Evolutionary conservation across 1,140 invertebrate genomes (phyloP).

Genomic region (Nylanderia fulva): DNA sequence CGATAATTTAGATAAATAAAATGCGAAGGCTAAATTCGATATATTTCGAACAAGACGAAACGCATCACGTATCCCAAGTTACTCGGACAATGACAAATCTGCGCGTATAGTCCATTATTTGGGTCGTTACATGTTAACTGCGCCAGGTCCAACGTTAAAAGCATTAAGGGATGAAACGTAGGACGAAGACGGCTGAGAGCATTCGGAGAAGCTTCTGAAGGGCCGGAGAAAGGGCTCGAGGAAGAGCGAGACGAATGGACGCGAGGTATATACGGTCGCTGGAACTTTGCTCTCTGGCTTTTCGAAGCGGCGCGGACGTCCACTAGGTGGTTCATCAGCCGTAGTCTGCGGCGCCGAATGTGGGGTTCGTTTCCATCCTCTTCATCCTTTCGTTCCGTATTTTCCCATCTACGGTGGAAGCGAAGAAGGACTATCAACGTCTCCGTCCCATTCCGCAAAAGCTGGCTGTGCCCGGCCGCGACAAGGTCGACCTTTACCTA

Average conservation of each 20-base stretch:
- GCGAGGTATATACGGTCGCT: slow-evolving; percentile 35
- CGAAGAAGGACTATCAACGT: slow-evolving; percentile 13
- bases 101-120: slow-evolving; percentile 28
- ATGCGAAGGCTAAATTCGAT: no score
- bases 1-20: background rate
- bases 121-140: slow-evolving; percentile 43
- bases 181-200: background rate
- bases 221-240: background rate
- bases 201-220: background rate
- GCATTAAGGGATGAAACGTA: slow-evolving; percentile 60
- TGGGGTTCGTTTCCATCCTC: slow-evolving; percentile 63
- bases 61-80: background rate
- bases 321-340: slow-evolving; percentile 71
- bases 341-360: slow-evolving; percentile 64
- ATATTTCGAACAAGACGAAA: no score
- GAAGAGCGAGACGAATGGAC: slow-evolving; percentile 32
- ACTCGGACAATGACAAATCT: slow-evolving; percentile 38
- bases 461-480: slow-evolving; percentile 25
- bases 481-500: slow-evolving; percentile 69
- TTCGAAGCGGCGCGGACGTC: slow-evolving; percentile 47
- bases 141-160: slow-evolving; percentile 54
- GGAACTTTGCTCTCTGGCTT: slow-evolving; percentile 72
- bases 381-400: slow-evolving; percentile 59
- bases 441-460: slow-evolving; percentile 37
- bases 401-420: slow-evolving; percentile 29